phyloP scores from a whole-genome alignment of 2,797 vertebrate genomes.

The Hylomyscus alleni region DNA sequence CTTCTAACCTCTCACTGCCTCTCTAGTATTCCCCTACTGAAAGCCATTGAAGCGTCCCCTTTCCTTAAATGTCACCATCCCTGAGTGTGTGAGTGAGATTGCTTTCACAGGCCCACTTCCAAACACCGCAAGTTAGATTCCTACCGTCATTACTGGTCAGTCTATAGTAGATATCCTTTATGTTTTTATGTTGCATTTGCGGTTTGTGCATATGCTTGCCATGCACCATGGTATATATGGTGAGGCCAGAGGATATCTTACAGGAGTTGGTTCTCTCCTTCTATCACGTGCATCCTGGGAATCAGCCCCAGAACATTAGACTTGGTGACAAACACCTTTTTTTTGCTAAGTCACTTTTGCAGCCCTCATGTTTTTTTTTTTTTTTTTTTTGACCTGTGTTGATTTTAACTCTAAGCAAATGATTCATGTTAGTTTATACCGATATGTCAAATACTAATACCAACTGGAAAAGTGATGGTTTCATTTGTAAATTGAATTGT shows the following conservation, averaged over 20 bases:
- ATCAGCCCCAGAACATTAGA: neutral
- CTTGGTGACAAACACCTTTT: neutral
- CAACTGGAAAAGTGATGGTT: conserved; percentile 64
- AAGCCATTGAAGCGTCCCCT: neutral
- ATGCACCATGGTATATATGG: no score
- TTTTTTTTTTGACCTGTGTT: neutral
- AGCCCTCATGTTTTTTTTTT: neutral
- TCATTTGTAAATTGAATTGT: conserved; percentile 68
- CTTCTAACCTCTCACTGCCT: neutral
- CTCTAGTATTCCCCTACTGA: neutral
- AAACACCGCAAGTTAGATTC: neutral
- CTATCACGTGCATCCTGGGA: no score
- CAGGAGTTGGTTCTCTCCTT: neutral
- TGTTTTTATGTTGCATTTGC: neutral
- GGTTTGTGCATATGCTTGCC: neutral
- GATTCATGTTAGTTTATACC: conserved; percentile 4
- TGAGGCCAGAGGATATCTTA: neutral
- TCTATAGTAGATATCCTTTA: neutral
- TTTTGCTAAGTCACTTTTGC: neutral
- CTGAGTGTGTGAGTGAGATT: neutral
- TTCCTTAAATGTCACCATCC: neutral
- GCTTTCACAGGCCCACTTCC: neutral
- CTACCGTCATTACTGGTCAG: neutral
- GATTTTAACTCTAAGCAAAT: conserved; percentile 7
- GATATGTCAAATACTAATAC: conserved; percentile 69